phyloP scores from a whole-genome alignment of 2,113 vertebrate genomes.

The Odocoileus virginianus region DNA sequence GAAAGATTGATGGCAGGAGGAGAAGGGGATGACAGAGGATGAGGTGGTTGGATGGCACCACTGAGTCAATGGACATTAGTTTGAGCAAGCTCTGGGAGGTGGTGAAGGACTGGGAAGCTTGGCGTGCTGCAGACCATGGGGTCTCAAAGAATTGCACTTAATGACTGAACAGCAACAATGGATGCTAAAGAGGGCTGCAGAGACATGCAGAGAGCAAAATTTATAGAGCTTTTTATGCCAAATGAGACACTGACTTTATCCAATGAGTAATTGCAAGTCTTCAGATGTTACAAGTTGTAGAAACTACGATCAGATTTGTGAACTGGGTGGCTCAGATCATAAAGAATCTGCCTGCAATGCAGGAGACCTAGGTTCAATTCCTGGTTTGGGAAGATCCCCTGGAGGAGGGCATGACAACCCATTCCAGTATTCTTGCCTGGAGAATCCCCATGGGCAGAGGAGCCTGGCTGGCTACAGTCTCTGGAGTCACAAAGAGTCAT shows the following conservation, averaged over 20 bases:
- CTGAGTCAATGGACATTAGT: rapidly evolving
- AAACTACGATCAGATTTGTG: background rate
- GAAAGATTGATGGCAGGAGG: background rate
- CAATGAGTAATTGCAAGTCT: background rate
- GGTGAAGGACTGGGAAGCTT: background rate
- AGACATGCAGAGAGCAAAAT: background rate
- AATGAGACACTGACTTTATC: background rate
- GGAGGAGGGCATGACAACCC: background rate
- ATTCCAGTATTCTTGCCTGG: background rate
- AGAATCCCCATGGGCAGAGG: background rate
- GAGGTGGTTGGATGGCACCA: background rate
- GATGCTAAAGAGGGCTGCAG: background rate
- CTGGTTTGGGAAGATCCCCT: background rate
- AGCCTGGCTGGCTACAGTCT: background rate
- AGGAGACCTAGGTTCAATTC: background rate
- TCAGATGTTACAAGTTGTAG: background rate
- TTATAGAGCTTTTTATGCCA: background rate
- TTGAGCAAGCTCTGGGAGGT: background rate
- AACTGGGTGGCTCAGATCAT: background rate
- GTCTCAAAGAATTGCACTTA: background rate
- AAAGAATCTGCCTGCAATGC: background rate
- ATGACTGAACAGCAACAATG: background rate
- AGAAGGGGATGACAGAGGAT: background rate
- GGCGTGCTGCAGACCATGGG: background rate
- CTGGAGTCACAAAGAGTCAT: background rate